Percentiles rank a stretch among this genome's conserved stretches.
These are phyloP conservation scores for Zootoca vivipara DNA, from an alignment of 2,113 vertebrate genomes.

Conservation along the genomic window DNA sequence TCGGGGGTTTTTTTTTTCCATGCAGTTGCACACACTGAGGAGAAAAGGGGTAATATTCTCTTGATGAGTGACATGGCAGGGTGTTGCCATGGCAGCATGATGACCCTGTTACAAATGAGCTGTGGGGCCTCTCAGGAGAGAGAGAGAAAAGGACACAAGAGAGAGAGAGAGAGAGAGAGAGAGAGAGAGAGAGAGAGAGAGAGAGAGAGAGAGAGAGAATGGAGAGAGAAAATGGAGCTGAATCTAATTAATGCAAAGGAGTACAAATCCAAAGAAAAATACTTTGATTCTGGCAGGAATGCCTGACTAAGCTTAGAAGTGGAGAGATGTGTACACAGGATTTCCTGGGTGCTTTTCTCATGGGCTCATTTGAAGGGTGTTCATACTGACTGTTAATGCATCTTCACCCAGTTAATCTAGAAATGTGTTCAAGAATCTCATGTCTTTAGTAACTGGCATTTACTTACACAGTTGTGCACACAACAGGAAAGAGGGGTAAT, in stretches of 20 bases:
- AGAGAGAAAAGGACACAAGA: background rate
- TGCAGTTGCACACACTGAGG: background rate
- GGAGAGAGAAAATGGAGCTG: conserved; percentile 12
- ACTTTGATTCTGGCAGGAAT: background rate
- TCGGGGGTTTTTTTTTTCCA: background rate
- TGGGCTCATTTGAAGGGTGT: background rate
- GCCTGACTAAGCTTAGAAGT: background rate
- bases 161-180: background rate
- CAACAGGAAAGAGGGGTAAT: conserved; percentile 9
- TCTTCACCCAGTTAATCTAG: conserved; percentile 24
- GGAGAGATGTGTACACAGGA: background rate
- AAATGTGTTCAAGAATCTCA: conserved; percentile 12
- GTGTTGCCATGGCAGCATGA: conserved; percentile 34
- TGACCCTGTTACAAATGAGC: conserved; percentile 40
- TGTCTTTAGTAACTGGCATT: conserved; percentile 15
- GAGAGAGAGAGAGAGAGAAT: background rate
- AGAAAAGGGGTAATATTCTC: conserved; percentile 2
- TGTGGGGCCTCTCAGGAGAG: conserved; percentile 33
- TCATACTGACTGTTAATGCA: background rate
- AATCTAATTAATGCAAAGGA: conserved; percentile 2
- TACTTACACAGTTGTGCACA: conserved; percentile 10
- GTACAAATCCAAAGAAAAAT: background rate
- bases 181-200: background rate
- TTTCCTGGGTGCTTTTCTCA: conserved; percentile 22
- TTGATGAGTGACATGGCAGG: conserved; percentile 2